These are phyloP conservation scores for Eremophila alpestris DNA, from an alignment of 2,797 vertebrate genomes.

Conservation along the genomic window DNA sequence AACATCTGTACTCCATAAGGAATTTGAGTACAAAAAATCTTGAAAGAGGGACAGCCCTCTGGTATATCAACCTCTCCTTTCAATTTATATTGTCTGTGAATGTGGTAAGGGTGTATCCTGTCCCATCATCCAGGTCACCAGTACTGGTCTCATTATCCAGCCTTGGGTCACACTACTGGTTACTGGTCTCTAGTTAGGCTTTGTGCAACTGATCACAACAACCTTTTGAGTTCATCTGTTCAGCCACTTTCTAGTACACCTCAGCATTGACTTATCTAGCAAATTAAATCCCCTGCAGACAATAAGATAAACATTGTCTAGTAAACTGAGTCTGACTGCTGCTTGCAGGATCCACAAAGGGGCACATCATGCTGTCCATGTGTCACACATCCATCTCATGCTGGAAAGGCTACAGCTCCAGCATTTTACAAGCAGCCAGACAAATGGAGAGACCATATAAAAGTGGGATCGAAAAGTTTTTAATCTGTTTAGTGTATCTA, in stretches of 20 bases:
- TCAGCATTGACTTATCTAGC: background rate
- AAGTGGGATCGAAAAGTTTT: background rate
- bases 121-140: background rate
- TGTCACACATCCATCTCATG: background rate
- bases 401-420: background rate
- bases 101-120: background rate
- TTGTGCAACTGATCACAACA: background rate
- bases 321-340: background rate
- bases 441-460: background rate
- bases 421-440: background rate
- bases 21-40: background rate
- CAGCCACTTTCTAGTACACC: background rate
- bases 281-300: background rate
- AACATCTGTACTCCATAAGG: background rate
- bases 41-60: background rate
- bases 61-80: background rate
- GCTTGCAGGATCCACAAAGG: background rate
- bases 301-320: background rate
- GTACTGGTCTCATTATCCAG: background rate
- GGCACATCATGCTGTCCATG: rapidly evolving
- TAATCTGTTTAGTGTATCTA: background rate
- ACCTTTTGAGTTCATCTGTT: background rate
- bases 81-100: background rate
- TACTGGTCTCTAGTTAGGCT: background rate
- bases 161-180: background rate